These are phyloP conservation scores for Argentina silus DNA, from an alignment of 2,797 vertebrate genomes.

Conservation along the genomic window DNA sequence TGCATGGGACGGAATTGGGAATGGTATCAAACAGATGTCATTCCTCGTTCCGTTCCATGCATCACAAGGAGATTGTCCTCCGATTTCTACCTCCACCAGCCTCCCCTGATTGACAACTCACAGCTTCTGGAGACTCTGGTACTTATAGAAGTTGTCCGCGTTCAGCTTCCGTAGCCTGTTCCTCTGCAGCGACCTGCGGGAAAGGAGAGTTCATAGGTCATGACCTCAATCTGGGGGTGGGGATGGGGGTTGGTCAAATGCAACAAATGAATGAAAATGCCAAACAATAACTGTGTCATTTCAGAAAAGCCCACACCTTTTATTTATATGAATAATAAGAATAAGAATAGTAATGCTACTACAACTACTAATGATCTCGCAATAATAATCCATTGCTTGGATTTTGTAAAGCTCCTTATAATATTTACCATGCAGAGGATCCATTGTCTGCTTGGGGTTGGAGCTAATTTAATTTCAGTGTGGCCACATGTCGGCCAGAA, in stretches of 20 bases:
- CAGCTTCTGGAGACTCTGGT: constrained; percentile 88
- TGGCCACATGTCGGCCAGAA: neutral
- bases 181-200: constrained; percentile 86
- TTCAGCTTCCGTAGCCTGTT: constrained; percentile 86
- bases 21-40: no score
- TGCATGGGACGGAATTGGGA: no score
- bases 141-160: constrained; percentile 84
- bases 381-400: neutral
- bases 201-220: neutral
- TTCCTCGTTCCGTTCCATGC: no score
- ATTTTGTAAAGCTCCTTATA: no score
- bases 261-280: neutral
- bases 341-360: neutral
- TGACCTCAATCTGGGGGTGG: constrained; percentile 2
- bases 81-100: no score
- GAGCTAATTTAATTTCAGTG: neutral
- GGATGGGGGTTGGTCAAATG: no score
- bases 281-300: neutral
- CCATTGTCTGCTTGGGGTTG: neutral
- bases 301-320: neutral
- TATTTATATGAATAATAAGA: neutral
- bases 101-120: constrained; percentile 71
- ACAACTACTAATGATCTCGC: no score
- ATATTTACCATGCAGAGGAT: neutral
- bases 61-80: no score